Evolutionary conservation across 2,113 vertebrate genomes (phyloP), one percentile per base, ranked within the genome.

Genomic region (Sander vitreus): DNA sequence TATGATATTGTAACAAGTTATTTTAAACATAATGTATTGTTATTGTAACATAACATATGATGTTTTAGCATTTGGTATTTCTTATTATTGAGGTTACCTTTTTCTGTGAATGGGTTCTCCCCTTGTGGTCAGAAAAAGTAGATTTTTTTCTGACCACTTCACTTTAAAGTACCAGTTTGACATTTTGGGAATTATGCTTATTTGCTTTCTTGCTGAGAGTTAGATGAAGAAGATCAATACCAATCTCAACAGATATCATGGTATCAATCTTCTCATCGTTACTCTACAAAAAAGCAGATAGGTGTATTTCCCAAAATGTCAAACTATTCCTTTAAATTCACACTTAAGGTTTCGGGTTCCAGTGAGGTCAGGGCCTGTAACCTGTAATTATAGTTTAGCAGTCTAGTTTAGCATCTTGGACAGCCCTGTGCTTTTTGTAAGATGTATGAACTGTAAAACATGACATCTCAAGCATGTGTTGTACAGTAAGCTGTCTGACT

Each of bases 41-140:
- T 78, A 80, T 77, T 88, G 88, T 90, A 89, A 88, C 79, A 83
- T 75, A 48, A 83, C 70, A 79, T 77, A 64, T 62, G 69, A 58
- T 0, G 51, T 81, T 76, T 85, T 68, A 75, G 58, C 48, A 57
- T 59, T 87, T 54, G 59, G 59, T 91, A 88, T 90, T 90, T 91
- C 80, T 70, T 80, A 84, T 80, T 60, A 63, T 74, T 51, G 30
- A 73, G 54, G 67, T 75, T 70, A 78, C 76, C 77, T 87, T 75
- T 84, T 80, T 87, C 80, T 90, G 88, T 92, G 87, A 92, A 92
- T 30, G 45, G 70, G 60, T 88, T 85, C 71, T 90, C 76, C 67
- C 39, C 78, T 73, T 77, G 2, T 43, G 39, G 39, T 43, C 39
- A 43, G 23, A 54, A 71, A 51, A 66, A 79, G 21, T 16, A 1